Percentiles rank a stretch among this genome's conserved stretches.
phyloP scores from a whole-genome alignment of 2,797 vertebrate genomes.

The Bradypodion ventrale region DNA sequence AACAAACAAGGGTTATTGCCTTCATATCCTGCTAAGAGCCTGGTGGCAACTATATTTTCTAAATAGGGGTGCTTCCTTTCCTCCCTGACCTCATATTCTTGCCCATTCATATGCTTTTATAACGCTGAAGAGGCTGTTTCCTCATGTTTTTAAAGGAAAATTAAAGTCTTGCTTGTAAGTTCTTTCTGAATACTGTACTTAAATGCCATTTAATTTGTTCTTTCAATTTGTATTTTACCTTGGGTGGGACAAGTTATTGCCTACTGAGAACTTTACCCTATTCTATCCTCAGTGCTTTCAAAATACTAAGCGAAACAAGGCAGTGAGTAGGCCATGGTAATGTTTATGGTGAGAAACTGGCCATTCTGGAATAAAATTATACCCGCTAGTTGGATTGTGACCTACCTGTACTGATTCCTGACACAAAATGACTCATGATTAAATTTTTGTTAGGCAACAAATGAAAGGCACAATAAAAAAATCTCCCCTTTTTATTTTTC shows the following conservation, averaged over 20 bases:
- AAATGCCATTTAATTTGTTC: not conserved
- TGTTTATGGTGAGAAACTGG: not conserved
- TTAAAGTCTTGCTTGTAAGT: not conserved
- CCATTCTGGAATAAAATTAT: too few relatives aligned
- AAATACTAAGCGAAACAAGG: not conserved
- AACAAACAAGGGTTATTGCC: not conserved
- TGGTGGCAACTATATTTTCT: too few relatives aligned
- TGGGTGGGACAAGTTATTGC: slow-evolving; percentile 1
- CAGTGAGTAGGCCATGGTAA: not conserved
- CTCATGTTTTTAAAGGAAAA: slow-evolving; percentile 14
- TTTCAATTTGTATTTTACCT: slow-evolving; percentile 6
- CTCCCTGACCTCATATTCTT: not conserved
- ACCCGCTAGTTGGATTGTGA: too few relatives aligned
- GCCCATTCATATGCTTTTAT: slow-evolving; percentile 5
- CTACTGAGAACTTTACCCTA: not conserved
- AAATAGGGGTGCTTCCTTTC: not conserved
- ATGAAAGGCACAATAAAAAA: too few relatives aligned
- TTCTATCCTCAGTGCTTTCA: not conserved
- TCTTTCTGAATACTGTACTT: not conserved
- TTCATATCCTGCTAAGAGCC: not conserved
- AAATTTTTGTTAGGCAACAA: too few relatives aligned
- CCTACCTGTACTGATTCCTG: not conserved
- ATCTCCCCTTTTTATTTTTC: too few relatives aligned
- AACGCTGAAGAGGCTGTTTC: not conserved
- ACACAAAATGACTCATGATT: not conserved